Conservation (phyloP, 1,140 invertebrate genomes). For the Dreissena polymorpha region DNA sequence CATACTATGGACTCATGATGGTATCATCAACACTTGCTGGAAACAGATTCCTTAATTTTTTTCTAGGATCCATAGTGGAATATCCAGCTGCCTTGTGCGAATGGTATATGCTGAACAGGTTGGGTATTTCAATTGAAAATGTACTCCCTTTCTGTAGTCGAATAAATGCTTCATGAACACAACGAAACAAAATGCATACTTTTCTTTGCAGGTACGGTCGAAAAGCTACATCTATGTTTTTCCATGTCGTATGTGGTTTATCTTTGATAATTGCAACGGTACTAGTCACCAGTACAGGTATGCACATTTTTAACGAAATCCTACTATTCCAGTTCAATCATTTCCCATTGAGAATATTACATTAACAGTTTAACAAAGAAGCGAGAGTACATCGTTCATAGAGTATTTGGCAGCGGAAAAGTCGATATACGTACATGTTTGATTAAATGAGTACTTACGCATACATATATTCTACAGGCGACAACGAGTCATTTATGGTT, state of each 20-base stretch:
- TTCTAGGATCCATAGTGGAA: conserved; percentile 85
- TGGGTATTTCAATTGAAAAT: background rate
- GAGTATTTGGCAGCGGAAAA: no score
- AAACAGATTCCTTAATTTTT: conserved; percentile 67
- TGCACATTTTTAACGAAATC: conserved; percentile 16
- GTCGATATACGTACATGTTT: no score
- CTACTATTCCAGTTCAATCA: background rate
- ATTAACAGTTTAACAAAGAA: no score
- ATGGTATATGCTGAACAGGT: conserved; percentile 51
- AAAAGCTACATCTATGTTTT: conserved; percentile 37
- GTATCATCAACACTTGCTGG: conserved; percentile 55
- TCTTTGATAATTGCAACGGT: conserved; percentile 26
- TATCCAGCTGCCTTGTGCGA: conserved; percentile 82
- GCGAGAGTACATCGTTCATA: no score
- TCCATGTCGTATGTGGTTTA: conserved; percentile 41
- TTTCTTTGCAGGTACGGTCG: conserved; percentile 25
- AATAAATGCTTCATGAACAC: background rate
- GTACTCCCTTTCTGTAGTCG: background rate
- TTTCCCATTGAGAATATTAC: no score
- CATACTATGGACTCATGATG: conserved; percentile 83
- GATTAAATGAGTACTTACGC: no score
- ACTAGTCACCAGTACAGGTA: conserved; percentile 40
- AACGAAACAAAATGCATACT: no score
- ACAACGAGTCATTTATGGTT: conserved; percentile 21
- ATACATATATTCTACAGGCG: conserved; percentile 6